A percentile compares a stretch with the other conserved stretches of the same genome.
These are phyloP conservation scores for Spialia ferax DNA, from an alignment of 2,888 invertebrate species.

Conservation along the genomic window DNA sequence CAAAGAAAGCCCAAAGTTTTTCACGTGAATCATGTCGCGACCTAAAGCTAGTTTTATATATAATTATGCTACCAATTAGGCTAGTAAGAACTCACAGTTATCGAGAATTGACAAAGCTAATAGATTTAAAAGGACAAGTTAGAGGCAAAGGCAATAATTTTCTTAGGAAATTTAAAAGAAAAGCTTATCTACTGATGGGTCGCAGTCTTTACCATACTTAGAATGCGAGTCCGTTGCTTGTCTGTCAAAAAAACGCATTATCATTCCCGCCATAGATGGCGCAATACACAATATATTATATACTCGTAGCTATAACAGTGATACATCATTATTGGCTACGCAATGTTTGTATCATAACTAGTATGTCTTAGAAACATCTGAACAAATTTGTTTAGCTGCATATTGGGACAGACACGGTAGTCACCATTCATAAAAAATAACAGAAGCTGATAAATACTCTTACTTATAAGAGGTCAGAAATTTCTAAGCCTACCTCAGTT, in stretches of 20 bases:
- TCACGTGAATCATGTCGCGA: too few species aligned
- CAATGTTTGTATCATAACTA: slow-evolving; percentile 13
- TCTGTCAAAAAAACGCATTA: slow-evolving; percentile 63
- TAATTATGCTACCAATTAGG: too few species aligned
- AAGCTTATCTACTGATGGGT: slow-evolving; percentile 2
- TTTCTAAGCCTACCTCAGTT: too few species aligned
- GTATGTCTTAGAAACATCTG: slow-evolving; percentile 14
- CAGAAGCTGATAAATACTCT: too few species aligned
- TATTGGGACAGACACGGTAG: background rate
- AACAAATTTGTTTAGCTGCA: slow-evolving; percentile 18
- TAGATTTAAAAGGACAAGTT: background rate
- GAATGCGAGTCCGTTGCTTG: slow-evolving; percentile 69
- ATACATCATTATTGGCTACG: slow-evolving; percentile 5
- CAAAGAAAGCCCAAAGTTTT: too few species aligned
- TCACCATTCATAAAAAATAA: background rate
- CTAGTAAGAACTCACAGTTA: too few species aligned
- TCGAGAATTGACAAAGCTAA: background rate
- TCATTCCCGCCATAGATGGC: slow-evolving; percentile 52
- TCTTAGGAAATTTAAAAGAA: background rate
- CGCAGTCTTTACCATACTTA: background rate
- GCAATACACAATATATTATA: background rate
- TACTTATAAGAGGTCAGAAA: too few species aligned
- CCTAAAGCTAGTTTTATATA: too few species aligned
- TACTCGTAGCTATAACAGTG: background rate
- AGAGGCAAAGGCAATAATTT: background rate